Evolutionary conservation across 1,140 invertebrate species (phyloP), one percentile per base, ranked within the genome.

Genomic region (Neodiprion fabricii): DNA sequence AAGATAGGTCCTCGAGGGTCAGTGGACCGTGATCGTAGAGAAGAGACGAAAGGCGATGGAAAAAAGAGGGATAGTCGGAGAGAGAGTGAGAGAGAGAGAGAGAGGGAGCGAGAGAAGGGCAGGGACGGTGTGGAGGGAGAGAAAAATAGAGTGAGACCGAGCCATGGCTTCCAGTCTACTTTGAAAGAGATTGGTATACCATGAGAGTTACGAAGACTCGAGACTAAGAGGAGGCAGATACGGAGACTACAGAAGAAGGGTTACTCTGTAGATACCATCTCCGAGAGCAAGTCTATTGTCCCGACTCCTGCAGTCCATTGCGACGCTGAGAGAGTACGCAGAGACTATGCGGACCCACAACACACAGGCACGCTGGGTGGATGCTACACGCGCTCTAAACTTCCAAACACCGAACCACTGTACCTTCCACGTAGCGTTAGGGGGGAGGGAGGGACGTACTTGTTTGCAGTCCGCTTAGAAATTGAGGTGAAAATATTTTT

Each of bases 11-110:
- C 53, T 61, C n/a, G 70, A 61, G 70, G 72, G 72, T 70, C 72
- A 76, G 72, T 76, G 75, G 72, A 74, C 75, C 72, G 72, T 76
- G 69, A 76, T 76, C 61, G 47, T 48, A 71, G 67, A 72, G 73
- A 72, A 76, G 50, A 67, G 14, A 17, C 68, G 28, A 40, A 40
- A 40, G 28, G 5, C 28, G 28, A 40, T 40, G 28, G 28, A 40
- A 40, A 40, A 21, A 21, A 21, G 17, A 21, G 17, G 17, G 17
- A 21, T 21, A 21, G 1, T 21, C 17, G 17, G 17, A 21, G 17
- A 53, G 50, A 53, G 50, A 11, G 50, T 21, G 17, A 21, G 17
- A 21, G 17, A 21, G 17, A 21, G 17, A 17, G 28, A 40, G 28
- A 4, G 28, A 40, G 28, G 5, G 28, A 40, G 28, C 1, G 28